Evolutionary conservation across 2,797 vertebrate genomes (phyloP), one percentile per base, ranked within the genome.

Genomic region (Pitangus sulphuratus): DNA sequence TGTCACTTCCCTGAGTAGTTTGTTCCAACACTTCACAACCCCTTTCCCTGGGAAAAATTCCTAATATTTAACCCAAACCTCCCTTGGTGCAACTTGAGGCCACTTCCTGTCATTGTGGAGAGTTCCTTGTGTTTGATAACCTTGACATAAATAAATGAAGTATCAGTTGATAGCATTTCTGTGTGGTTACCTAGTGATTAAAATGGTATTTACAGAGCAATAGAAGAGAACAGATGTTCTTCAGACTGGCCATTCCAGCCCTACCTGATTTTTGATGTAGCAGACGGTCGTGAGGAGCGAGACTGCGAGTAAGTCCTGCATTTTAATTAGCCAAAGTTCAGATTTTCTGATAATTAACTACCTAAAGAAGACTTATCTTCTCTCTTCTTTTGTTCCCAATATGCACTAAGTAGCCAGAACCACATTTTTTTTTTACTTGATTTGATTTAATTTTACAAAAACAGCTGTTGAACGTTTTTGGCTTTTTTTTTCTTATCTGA

Each of bases 251-350:
- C 98, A 1, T 99, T 99, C 95, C 98, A 98, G 42, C 97, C 98
- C 11, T 99, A 99, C 95, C 96, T 98, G 25, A 97, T 99, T 91
- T 99, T 99, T 79, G 98, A 99, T 33, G 98, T 99, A n/a, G 93
- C 66, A 30, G 98, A 99, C 12, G 98, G 98, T 48, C 93, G 30
- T 25, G 99, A 99, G 74, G 95, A 89, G 45, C 98, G 98, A 93
- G 98, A 98, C 31, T 96, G 96, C 15, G 98, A 98, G 99, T 99
- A 98, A 93, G 98, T 97, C 35, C 37, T 84, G 35, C 12, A 6
- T 88, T 85, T 50, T 70, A 5, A 19, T 80, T 44, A 26, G 40
- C 21, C 58, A 42, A 5, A 48, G 21, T 86, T 57, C 39, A 70
- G 21, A 31, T 66, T 47, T 91, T n/a, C 45, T 80, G 57, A 64